Conservation (phyloP, 2,888 invertebrate genomes). For the Acleris cristana region DNA sequence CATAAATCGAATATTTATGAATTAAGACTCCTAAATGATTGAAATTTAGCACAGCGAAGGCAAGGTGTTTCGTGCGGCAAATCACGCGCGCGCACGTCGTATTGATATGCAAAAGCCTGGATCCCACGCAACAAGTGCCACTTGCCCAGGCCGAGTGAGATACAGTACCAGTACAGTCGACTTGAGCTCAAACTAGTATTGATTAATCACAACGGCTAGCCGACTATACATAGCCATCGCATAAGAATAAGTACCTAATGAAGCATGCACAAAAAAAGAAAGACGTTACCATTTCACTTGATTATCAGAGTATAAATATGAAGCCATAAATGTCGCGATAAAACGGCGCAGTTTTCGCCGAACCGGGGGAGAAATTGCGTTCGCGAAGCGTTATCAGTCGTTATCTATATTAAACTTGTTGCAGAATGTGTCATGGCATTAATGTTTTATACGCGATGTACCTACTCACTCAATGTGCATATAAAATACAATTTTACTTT, state of each 20-base stretch:
- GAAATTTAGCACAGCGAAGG: slow-evolving; percentile 53
- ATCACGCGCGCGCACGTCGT: slow-evolving; percentile 60
- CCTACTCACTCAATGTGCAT: slow-evolving; percentile 5
- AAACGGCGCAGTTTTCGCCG: slow-evolving; percentile 34
- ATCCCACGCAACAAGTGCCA: slow-evolving; percentile 75
- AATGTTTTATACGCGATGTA: slow-evolving; percentile 6
- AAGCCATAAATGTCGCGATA: slow-evolving; percentile 40
- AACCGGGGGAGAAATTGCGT: slow-evolving; percentile 37
- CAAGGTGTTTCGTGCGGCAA: slow-evolving; percentile 58
- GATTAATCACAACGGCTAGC: slow-evolving; percentile 46
- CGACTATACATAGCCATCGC: slow-evolving; percentile 2
- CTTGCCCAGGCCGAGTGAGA: slow-evolving; percentile 48
- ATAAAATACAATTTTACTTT: slow-evolving; percentile 9
- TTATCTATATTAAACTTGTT: slow-evolving; percentile 39
- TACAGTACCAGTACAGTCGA: slow-evolving; percentile 24
- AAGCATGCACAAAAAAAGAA: slow-evolving; percentile 15
- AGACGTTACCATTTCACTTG: slow-evolving; percentile 35
- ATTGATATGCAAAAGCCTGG: slow-evolving; percentile 62
- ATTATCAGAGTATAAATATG: slow-evolving; percentile 38
- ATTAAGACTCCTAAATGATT: slow-evolving; percentile 45
- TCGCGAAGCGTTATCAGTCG: slow-evolving; percentile 29
- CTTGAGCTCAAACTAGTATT: slow-evolving; percentile 37
- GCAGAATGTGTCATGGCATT: slow-evolving; percentile 21
- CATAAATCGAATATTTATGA: too few relatives aligned
- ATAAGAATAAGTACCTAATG: slow-evolving; percentile 10